Evolutionary conservation across 2,113 vertebrate species (phyloP).

Genomic region (Alethe diademata): DNA sequence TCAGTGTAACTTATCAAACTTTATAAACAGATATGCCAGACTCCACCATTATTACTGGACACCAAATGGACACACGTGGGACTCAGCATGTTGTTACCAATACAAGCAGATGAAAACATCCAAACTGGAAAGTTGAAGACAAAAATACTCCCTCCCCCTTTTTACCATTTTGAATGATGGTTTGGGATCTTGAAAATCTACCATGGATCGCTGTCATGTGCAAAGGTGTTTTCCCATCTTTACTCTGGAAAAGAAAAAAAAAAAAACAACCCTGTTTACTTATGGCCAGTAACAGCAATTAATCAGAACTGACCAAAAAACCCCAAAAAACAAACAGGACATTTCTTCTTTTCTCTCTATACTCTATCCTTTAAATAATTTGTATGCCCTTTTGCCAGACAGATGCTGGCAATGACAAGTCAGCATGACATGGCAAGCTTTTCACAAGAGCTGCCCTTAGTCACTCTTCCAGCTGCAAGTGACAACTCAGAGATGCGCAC

Average conservation of each 20-base stretch:
- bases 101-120: neutral
- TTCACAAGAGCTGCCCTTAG: neutral
- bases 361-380: neutral
- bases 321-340: neutral
- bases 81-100: neutral
- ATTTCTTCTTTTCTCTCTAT: neutral
- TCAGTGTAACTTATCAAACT: neutral
- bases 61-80: accelerated
- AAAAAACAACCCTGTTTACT: neutral
- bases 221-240: slow-evolving; percentile 97
- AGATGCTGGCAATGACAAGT: neutral
- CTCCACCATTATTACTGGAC: neutral
- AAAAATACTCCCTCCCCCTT: neutral
- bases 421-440: neutral
- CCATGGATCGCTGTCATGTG: slow-evolving; percentile 99
- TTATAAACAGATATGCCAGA: neutral
- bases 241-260: slow-evolving; percentile 81
- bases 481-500: neutral
- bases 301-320: neutral
- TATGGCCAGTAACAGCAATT: neutral
- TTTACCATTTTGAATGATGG: slow-evolving; percentile 97
- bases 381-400: neutral
- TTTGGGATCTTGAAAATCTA: slow-evolving; percentile 97
- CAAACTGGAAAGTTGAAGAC: neutral
- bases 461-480: neutral